phyloP scores from a whole-genome alignment of 2,113 vertebrate species.

The Galeopterus variegatus region DNA sequence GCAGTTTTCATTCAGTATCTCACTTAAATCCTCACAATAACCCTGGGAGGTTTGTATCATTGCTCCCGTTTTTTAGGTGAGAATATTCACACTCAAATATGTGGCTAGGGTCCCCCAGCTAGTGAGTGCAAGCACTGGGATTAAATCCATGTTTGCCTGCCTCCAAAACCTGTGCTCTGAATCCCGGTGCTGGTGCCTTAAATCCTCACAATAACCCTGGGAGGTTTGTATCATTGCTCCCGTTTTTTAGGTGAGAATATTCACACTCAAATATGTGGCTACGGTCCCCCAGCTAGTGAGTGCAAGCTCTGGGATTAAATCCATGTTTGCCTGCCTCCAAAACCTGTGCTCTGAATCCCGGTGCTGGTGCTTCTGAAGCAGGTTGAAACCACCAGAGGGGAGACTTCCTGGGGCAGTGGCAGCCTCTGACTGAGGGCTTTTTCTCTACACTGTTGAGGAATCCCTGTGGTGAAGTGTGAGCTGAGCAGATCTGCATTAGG shows the following conservation, averaged over 20 bases:
- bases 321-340: background rate
- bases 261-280: background rate
- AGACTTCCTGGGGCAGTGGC: background rate
- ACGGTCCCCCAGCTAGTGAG: background rate
- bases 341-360: background rate
- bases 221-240: background rate
- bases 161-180: background rate
- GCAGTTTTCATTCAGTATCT: background rate
- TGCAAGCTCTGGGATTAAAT: background rate
- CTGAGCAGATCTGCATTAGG: background rate
- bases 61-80: background rate
- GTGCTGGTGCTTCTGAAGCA: background rate
- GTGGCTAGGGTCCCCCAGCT: background rate
- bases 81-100: background rate
- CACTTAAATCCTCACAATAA: background rate
- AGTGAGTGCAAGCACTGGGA: background rate
- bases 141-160: background rate
- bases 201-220: background rate
- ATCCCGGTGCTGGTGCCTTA: background rate
- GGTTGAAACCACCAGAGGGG: background rate
- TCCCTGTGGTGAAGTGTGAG: background rate
- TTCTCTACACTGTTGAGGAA: background rate
- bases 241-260: slow-evolving; percentile 7
- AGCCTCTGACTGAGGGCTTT: background rate
- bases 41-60: background rate